phyloP scores from a whole-genome alignment of 2,113 vertebrate genomes.

The Protobothrops flavoviridis region DNA sequence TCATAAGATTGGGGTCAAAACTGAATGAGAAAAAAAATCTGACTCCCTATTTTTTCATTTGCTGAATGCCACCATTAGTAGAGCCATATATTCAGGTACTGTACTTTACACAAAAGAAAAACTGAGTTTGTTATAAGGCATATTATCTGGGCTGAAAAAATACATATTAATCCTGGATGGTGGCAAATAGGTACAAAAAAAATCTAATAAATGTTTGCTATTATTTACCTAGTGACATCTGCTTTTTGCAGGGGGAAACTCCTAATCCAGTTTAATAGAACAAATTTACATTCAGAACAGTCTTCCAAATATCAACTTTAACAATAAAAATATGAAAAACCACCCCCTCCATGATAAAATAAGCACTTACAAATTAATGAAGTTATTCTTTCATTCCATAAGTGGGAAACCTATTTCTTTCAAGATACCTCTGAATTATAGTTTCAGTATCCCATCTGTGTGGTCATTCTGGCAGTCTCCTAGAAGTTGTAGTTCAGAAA shows the following conservation, averaged over 20 bases:
- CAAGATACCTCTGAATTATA: not conserved
- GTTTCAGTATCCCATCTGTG: too few species aligned
- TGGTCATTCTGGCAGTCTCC: not conserved
- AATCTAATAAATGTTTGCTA: not conserved
- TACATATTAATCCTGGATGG: not conserved
- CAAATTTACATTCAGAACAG: not conserved
- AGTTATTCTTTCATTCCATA: not conserved
- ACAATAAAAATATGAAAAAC: not conserved
- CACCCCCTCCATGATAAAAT: not conserved
- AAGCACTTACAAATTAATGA: not conserved
- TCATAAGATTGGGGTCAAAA: not conserved
- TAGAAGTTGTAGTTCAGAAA: not conserved
- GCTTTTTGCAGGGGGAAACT: not conserved
- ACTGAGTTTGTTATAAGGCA: not conserved
- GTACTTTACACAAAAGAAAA: not conserved
- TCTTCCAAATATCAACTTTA: not conserved
- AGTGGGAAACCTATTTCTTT: not conserved
- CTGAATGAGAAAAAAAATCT: not conserved
- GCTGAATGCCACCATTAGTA: not conserved
- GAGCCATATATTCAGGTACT: not conserved
- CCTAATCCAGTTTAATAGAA: not conserved
- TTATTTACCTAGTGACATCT: not conserved
- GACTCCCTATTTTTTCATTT: not conserved
- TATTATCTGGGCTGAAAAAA: not conserved
- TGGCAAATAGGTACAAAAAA: not conserved